These are phyloP conservation scores for Drosophila prostipennis DNA, from an alignment of 2,888 invertebrate species.

Conservation along the genomic window DNA sequence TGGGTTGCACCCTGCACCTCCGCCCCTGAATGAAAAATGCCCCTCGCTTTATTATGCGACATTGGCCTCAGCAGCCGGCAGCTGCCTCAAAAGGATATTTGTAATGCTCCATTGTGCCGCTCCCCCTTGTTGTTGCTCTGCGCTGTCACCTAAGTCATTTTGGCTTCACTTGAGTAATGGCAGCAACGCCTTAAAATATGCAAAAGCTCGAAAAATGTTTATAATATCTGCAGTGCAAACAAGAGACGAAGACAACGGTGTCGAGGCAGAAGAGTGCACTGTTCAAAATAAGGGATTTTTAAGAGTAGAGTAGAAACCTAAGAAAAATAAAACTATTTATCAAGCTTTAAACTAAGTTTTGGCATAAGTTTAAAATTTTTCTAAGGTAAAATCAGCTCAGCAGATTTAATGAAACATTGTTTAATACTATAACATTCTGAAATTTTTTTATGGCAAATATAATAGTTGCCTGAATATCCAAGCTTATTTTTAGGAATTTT, in stretches of 20 bases:
- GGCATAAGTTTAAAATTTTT: too few relatives aligned
- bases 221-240: conserved; percentile 67
- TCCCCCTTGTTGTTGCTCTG: conserved; percentile 10
- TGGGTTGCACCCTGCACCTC: conserved; percentile 33
- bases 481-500: too few relatives aligned
- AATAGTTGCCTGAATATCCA: too few relatives aligned
- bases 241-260: conserved; percentile 34
- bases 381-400: too few relatives aligned
- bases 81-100: conserved; percentile 65
- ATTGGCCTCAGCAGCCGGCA: conserved; percentile 50
- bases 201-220: conserved; percentile 69
- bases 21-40: conserved; percentile 65
- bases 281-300: neutral
- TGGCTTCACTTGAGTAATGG: conserved; percentile 59
- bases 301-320: too few relatives aligned
- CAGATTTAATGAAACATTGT: too few relatives aligned
- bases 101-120: conserved; percentile 67
- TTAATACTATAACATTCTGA: too few relatives aligned
- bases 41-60: conserved; percentile 63
- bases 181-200: conserved; percentile 67
- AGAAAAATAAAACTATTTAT: too few relatives aligned
- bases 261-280: conserved; percentile 5
- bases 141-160: conserved; percentile 63
- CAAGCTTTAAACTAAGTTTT: too few relatives aligned
- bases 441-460: too few relatives aligned